phyloP scores from a whole-genome alignment of 2,888 invertebrate genomes.

The Gasteruption jaculator region DNA sequence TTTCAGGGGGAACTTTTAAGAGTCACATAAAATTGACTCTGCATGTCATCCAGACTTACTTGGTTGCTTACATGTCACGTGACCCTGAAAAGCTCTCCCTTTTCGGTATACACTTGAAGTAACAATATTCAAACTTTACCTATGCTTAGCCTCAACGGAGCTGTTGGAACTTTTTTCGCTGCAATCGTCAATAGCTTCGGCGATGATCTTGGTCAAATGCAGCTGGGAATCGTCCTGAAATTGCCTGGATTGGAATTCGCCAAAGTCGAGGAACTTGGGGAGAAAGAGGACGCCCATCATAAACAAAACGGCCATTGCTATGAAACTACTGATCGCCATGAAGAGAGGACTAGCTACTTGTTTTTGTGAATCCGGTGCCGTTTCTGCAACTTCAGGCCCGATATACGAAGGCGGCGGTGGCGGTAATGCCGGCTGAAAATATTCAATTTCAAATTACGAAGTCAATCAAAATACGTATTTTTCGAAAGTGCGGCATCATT shows the following conservation, averaged over 20 bases:
- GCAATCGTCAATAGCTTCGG: constrained; percentile 33
- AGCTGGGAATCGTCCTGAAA: constrained; percentile 31
- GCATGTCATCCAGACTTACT: no score
- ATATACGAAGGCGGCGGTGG: no score
- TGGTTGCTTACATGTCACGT: no score
- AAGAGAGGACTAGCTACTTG: constrained; percentile 55
- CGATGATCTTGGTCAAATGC: constrained; percentile 29
- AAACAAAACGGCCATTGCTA: constrained; percentile 57
- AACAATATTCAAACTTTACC: no score
- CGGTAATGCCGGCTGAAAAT: constrained; percentile 28
- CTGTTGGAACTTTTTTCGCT: background rate
- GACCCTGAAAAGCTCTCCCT: no score
- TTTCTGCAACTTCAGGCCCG: constrained; percentile 19
- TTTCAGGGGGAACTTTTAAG: no score
- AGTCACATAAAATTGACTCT: no score
- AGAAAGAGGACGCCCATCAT: constrained; percentile 54
- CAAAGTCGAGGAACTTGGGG: constrained; percentile 49
- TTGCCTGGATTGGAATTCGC: constrained; percentile 24
- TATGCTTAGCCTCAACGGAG: no score
- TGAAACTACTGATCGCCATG: constrained; percentile 58
- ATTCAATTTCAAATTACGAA: no score
- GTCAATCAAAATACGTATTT: no score
- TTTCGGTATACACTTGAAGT: no score
- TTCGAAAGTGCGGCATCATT: no score
- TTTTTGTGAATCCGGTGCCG: constrained; percentile 31